A percentile compares a stretch with the other conserved stretches of the same genome.
Evolutionary conservation across 2,113 vertebrate genomes (phyloP).

Genomic region (Myrmecophaga tridactyla): DNA sequence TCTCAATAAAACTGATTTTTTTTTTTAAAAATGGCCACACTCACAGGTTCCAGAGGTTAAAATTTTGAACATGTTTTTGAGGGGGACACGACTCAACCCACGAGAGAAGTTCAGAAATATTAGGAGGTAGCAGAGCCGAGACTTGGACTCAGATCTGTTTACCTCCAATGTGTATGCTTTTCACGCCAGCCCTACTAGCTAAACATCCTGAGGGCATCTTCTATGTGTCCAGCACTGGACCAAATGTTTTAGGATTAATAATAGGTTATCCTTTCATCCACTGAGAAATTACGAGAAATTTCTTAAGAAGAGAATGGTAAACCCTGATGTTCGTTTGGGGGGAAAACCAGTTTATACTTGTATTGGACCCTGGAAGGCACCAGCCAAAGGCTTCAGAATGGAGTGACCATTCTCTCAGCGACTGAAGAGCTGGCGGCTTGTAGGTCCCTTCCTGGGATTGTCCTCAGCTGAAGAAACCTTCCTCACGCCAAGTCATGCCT

Average conservation of each 20-base stretch:
- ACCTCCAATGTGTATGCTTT: background rate
- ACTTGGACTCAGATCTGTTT: background rate
- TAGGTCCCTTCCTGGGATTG: background rate
- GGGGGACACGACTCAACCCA: background rate
- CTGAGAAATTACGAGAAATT: background rate
- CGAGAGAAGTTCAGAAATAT: background rate
- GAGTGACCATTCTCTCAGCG: background rate
- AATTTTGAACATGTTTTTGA: background rate
- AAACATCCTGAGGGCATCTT: background rate
- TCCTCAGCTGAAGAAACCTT: background rate
- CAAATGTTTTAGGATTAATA: background rate
- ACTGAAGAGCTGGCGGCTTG: background rate
- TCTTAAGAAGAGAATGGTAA: background rate
- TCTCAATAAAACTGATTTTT: too few species aligned
- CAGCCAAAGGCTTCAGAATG: background rate
- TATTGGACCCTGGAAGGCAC: background rate
- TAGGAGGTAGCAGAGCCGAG: background rate
- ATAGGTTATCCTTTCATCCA: background rate
- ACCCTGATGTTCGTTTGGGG: background rate
- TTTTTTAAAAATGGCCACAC: too few species aligned
- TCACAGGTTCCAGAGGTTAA: background rate
- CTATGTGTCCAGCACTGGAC: background rate
- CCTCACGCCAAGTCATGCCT: background rate
- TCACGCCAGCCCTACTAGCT: background rate
- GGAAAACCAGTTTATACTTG: background rate